Conservation (phyloP, 2,888 invertebrate genomes). For the Terebella lapidaria region DNA sequence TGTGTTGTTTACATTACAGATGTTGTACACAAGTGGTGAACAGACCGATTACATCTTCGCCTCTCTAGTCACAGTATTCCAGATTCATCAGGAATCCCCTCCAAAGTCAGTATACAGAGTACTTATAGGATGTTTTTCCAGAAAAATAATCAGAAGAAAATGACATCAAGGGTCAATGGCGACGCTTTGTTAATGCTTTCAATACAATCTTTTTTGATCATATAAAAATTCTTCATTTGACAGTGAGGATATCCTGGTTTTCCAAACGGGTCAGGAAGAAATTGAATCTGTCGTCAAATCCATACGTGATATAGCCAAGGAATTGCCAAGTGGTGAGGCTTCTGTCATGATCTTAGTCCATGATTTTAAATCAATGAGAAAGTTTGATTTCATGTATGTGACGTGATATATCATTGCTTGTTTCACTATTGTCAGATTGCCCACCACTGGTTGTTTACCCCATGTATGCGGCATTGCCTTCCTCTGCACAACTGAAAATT, state of each 20-base stretch:
- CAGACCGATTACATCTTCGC: constrained; percentile 75
- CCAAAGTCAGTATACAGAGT: constrained; percentile 72
- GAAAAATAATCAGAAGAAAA: too few relatives aligned
- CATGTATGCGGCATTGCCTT: constrained; percentile 58
- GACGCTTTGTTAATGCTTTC: too few relatives aligned
- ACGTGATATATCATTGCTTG: too few relatives aligned
- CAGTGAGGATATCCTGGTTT: constrained; percentile 79
- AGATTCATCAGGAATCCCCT: constrained; percentile 78
- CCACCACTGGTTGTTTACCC: constrained; percentile 72
- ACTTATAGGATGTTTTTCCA: too few relatives aligned
- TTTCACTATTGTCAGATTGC: too few relatives aligned
- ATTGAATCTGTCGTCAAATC: constrained; percentile 64
- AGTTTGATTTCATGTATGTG: too few relatives aligned
- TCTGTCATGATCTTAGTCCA: not conserved
- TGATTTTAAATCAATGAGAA: not conserved
- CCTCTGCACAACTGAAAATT: constrained; percentile 56
- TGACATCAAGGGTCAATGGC: too few relatives aligned
- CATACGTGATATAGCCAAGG: constrained; percentile 59
- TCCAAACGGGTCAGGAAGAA: constrained; percentile 94
- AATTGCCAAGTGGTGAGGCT: constrained; percentile 48
- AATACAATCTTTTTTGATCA: too few relatives aligned
- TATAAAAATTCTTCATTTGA: not conserved
- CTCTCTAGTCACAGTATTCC: constrained; percentile 79
- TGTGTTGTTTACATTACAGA: too few relatives aligned
- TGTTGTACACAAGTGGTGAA: constrained; percentile 43